Evolutionary conservation across 2,113 vertebrate genomes (phyloP).

Genomic region (Rhynchomys soricoides): DNA sequence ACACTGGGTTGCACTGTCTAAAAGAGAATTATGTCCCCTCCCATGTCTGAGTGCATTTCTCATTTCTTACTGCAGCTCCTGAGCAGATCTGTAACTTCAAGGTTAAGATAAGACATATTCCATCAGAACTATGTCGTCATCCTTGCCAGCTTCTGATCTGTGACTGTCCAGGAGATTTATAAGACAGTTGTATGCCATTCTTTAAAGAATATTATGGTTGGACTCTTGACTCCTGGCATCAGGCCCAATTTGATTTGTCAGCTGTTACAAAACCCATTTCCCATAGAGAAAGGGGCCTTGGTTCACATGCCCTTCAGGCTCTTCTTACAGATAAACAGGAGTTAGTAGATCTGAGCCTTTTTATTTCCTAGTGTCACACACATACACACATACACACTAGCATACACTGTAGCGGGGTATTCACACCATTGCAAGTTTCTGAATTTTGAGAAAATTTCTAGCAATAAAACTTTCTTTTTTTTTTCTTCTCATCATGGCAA

Average conservation of each 20-base stretch:
- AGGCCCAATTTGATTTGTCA: slow-evolving; percentile 78
- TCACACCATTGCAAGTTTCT: not conserved
- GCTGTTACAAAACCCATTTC: slow-evolving; percentile 76
- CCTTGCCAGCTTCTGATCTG: slow-evolving; percentile 82
- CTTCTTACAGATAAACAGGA: slow-evolving; percentile 45
- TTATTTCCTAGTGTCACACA: not conserved
- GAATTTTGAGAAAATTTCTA: not conserved
- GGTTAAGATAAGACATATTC: slow-evolving; percentile 84
- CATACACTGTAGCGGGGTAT: not conserved
- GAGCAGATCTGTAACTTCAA: slow-evolving; percentile 83
- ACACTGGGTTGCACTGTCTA: slow-evolving; percentile 76
- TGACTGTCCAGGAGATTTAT: slow-evolving; percentile 79
- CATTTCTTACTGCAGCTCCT: slow-evolving; percentile 81
- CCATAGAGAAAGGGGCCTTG: slow-evolving; percentile 61
- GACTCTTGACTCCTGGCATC: slow-evolving; percentile 79
- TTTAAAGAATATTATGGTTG: slow-evolving; percentile 82
- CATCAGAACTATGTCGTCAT: slow-evolving; percentile 82
- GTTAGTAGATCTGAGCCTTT: slow-evolving; percentile 34
- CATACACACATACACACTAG: too few species aligned
- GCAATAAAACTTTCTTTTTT: not conserved
- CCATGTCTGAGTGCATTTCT: slow-evolving; percentile 78
- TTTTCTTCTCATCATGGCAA: too few species aligned
- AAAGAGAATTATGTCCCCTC: slow-evolving; percentile 79
- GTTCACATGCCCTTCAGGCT: slow-evolving; percentile 1
- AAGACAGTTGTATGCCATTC: slow-evolving; percentile 79